These are phyloP conservation scores for Gastrophysa polygoni DNA, from an alignment of 2,888 invertebrate species.

Conservation along the genomic window DNA sequence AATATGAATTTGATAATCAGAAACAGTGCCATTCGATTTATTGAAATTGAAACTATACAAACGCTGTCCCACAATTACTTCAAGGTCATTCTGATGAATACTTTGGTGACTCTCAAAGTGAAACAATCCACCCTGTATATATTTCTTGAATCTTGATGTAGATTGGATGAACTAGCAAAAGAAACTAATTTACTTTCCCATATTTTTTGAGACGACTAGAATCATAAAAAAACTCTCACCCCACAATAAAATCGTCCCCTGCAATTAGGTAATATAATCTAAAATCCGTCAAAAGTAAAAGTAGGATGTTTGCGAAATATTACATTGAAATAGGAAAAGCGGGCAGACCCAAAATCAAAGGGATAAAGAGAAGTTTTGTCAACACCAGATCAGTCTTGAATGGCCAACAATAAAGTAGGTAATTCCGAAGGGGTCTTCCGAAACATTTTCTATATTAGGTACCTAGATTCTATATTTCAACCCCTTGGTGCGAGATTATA, in stretches of 20 bases:
- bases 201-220: not conserved
- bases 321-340: not conserved
- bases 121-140: too few species aligned
- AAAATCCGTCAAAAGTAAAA: conserved; percentile 12
- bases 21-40: conserved; percentile 34
- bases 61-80: too few species aligned
- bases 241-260: not conserved
- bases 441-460: not conserved
- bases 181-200: not conserved
- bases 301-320: conserved; percentile 15
- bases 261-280: not conserved
- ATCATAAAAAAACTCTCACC: not conserved
- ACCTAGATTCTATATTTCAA: conserved; percentile 4
- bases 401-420: conserved; percentile 9
- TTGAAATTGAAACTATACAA: conserved; percentile 37
- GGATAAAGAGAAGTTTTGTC: conserved; percentile 14
- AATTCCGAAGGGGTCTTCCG: conserved; percentile 4
- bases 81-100: too few species aligned
- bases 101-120: too few species aligned
- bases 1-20: too few species aligned
- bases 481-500: not conserved
- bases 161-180: too few species aligned
- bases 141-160: too few species aligned
- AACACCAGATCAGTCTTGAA: conserved; percentile 5
- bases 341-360: not conserved